Evolutionary conservation across 2,797 vertebrate genomes (phyloP), one percentile per base, ranked within the genome.

Genomic region (Discoglossus pictus): DNA sequence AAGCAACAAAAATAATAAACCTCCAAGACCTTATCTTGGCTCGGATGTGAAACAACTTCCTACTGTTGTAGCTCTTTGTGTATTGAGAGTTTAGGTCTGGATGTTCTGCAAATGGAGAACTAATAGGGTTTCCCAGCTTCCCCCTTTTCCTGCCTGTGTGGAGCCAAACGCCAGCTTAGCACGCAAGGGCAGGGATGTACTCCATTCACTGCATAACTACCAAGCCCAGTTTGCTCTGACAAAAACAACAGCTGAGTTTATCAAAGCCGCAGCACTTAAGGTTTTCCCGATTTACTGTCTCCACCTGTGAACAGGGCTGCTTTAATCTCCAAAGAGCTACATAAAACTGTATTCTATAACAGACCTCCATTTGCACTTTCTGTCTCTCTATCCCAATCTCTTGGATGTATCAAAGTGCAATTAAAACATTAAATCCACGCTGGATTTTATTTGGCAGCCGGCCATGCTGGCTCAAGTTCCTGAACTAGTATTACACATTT

Each of bases 1-100:
- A 84, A 80, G 85, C 86, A 78, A 84, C 85, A 91, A 93, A 88
- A 91, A 92, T 81, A 93, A 95, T 88, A 93, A 94, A 91, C 87
- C 84, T 81, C 64, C 75, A 89, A 85, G 89, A 89, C 88, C 85
- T 92, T 94, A 95, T 93, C 94, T 93, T 90, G 79, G 88, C 90
- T 90, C 89, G 92, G 89, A 91, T 89, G 65, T 86, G 89, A 86
- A 92, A 92, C 88, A 89, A 90, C 90, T 86, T 87, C 84, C 81
- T 87, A 84, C 79, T 42, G 72, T 84, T 81, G 75, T 78, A 78
- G 76, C 79, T 83, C 78, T 80, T 74, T 84, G 80, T 83, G 82
- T 74, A 74, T 80, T 75, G 68, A 80, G 80, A 82, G 77, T 65
- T 64, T 76, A 73, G 78, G 75, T 65, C 74, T 76, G 75, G 74